Evolutionary conservation across 2,113 vertebrate genomes (phyloP).

Genomic region (Bucco capensis): DNA sequence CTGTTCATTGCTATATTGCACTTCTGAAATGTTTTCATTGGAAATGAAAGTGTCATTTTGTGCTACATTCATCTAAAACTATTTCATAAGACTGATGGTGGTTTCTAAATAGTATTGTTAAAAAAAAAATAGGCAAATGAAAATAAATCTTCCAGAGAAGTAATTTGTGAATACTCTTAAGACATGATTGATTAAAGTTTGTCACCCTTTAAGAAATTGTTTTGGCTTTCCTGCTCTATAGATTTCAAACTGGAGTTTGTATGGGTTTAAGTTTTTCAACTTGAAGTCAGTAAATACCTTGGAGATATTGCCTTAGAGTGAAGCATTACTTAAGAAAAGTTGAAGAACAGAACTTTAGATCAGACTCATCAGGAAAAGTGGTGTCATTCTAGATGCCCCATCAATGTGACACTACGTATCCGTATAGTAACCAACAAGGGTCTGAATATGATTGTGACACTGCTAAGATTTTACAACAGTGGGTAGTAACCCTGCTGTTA

Average conservation of each 20-base stretch:
- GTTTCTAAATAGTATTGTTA: background rate
- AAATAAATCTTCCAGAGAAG: background rate
- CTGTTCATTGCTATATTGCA: slow-evolving; percentile 13
- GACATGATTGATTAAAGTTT: background rate
- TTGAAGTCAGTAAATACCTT: background rate
- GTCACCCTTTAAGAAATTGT: background rate
- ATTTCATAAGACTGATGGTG: background rate
- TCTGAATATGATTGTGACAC: rapidly evolving
- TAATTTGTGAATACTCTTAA: background rate
- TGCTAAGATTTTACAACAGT: background rate
- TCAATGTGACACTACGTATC: background rate
- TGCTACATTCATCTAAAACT: slow-evolving; percentile 17
- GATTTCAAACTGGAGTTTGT: background rate
- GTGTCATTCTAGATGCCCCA: background rate
- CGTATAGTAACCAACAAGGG: background rate
- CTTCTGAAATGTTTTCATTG: slow-evolving; percentile 5
- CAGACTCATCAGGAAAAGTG: background rate
- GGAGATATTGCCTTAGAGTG: background rate
- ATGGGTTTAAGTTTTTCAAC: background rate
- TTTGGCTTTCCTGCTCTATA: background rate
- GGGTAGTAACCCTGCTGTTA: background rate
- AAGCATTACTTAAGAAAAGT: background rate
- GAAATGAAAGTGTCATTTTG: background rate
- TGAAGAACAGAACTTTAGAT: background rate
- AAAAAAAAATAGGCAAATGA: background rate